Conservation (phyloP, 2,797 vertebrate species). For the Karalla daura region DNA sequence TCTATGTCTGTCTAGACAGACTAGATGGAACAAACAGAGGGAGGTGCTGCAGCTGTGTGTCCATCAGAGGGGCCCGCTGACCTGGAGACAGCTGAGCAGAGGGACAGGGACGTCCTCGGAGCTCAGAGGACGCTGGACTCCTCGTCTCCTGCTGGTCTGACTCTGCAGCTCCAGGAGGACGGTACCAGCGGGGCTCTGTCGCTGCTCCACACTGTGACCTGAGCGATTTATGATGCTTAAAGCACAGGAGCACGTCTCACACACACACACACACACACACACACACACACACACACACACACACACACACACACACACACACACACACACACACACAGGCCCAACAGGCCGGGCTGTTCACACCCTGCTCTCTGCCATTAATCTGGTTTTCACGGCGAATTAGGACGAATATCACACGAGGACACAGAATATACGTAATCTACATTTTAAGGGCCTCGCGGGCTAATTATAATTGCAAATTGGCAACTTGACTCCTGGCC, state of each 20-base stretch:
- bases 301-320: slow-evolving; percentile 24
- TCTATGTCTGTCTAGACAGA: too few species aligned
- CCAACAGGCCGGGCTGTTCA: slow-evolving; percentile 14
- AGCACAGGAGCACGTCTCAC: slow-evolving; percentile 51
- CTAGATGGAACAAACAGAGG: too few species aligned
- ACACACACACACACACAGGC: slow-evolving; percentile 23
- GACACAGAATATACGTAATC: slow-evolving; percentile 46
- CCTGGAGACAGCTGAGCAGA: slow-evolving; percentile 1
- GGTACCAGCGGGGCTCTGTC: slow-evolving; percentile 31
- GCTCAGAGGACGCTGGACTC: too few species aligned
- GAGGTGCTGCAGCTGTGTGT: too few species aligned
- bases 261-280: slow-evolving; percentile 24
- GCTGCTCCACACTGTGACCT: slow-evolving; percentile 38
- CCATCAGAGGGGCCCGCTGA: not conserved
- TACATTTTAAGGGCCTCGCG: slow-evolving; percentile 52
- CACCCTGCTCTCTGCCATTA: slow-evolving; percentile 30
- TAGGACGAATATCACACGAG: slow-evolving; percentile 43
- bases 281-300: slow-evolving; percentile 24
- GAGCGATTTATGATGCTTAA: slow-evolving; percentile 59
- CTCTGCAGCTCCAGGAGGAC: slow-evolving; percentile 9
- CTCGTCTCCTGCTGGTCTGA: slow-evolving; percentile 17
- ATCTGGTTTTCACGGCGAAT: slow-evolving; percentile 53
- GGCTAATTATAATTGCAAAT: slow-evolving; percentile 67
- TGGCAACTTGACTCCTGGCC: slow-evolving; percentile 52
- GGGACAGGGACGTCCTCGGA: too few species aligned